phyloP scores from a whole-genome alignment of 1,140 invertebrate genomes.

The Camponotus floridanus region DNA sequence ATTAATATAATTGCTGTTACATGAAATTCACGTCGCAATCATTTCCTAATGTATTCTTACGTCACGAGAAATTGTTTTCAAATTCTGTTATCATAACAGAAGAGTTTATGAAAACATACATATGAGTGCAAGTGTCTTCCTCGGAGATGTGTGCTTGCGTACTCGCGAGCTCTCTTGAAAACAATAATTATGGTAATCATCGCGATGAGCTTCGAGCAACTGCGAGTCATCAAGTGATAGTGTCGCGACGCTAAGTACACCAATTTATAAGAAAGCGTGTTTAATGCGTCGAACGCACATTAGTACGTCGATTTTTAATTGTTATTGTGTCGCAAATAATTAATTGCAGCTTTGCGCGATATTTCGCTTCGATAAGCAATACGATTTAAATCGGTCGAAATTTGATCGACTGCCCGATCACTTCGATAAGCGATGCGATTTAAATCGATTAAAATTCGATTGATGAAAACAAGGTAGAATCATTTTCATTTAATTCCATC shows the following conservation, averaged over 20 bases:
- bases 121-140: neutral
- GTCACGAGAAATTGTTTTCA: conserved; percentile 15
- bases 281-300: no score
- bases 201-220: neutral
- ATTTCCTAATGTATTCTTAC: conserved; percentile 42
- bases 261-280: no score
- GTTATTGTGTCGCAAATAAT: no score
- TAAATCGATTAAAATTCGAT: no score
- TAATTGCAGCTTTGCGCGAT: no score
- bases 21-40: conserved; percentile 24
- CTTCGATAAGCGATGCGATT: no score
- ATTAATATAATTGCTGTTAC: neutral
- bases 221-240: neutral
- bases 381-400: no score
- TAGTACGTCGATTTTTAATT: no score
- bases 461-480: no score
- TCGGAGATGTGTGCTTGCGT: neutral
- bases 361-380: no score
- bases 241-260: neutral
- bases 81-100: conserved; percentile 24
- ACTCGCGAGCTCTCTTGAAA: neutral
- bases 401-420: no score
- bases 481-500: no score
- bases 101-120: conserved; percentile 4
- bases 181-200: conserved; percentile 18